Conservation (phyloP, 2,113 vertebrate species). For the Gulo gulo region DNA sequence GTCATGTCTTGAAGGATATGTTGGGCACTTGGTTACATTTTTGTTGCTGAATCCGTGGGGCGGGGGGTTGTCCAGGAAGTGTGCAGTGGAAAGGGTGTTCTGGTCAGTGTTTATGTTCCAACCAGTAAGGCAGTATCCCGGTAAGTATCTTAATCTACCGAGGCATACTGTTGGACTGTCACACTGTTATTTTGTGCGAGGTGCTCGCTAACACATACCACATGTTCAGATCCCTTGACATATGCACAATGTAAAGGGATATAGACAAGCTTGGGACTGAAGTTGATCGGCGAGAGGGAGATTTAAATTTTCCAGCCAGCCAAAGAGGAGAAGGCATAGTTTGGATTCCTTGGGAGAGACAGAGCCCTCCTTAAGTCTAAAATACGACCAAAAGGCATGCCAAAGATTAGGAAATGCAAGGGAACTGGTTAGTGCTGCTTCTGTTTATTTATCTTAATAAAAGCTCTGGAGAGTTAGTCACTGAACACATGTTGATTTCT, state of each 20-base stretch:
- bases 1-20: not conserved
- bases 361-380: constrained; percentile 26
- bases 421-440: constrained; percentile 28
- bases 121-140: not conserved
- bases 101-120: not conserved
- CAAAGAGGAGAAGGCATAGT: constrained; percentile 18
- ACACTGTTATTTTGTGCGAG: not conserved
- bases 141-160: not conserved
- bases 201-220: not conserved
- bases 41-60: not conserved
- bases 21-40: not conserved
- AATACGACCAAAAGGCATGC: not conserved
- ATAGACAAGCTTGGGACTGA: not conserved
- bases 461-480: constrained; percentile 49
- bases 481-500: not conserved
- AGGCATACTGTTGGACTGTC: not conserved
- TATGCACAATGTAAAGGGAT: not conserved
- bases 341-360: constrained; percentile 37
- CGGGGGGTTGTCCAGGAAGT: not conserved
- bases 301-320: not conserved
- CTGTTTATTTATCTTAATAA: constrained; percentile 42
- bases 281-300: not conserved
- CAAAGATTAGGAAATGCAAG: constrained; percentile 28
- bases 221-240: not conserved
- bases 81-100: not conserved